These are phyloP conservation scores for Caenorhabditis sinica DNA, from an alignment of 2,888 invertebrate species.

Conservation along the genomic window DNA sequence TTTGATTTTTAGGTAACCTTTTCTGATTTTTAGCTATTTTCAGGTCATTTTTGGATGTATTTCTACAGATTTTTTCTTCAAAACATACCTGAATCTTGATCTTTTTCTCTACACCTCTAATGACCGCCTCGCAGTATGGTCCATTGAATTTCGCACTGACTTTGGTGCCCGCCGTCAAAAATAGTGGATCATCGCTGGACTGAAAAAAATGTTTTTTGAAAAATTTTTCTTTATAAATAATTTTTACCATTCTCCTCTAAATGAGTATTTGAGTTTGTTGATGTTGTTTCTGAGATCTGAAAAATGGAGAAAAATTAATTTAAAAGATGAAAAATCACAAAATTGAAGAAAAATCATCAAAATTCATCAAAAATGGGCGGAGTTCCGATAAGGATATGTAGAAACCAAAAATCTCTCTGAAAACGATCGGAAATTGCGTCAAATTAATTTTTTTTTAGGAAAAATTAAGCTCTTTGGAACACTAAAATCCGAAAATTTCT, in stretches of 20 bases:
- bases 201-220: no score
- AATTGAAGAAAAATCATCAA: no score
- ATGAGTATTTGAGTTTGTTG: no score
- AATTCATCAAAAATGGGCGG: neutral
- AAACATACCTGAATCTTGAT: conserved; percentile 92
- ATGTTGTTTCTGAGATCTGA: no score
- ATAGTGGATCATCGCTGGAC: conserved; percentile 94
- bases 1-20: no score
- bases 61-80: neutral
- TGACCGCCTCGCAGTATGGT: conserved; percentile 99
- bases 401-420: neutral
- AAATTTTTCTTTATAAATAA: no score
- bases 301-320: neutral
- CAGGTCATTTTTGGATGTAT: neutral
- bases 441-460: no score
- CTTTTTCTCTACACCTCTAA: conserved; percentile 93
- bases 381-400: neutral
- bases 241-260: no score
- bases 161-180: conserved; percentile 96
- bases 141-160: conserved; percentile 99
- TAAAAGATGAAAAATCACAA: no score
- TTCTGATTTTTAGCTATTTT: no score
- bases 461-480: no score
- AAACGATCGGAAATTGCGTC: neutral
- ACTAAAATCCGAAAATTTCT: no score